Evolutionary conservation across 2,888 invertebrate genomes (phyloP), one percentile per base, ranked within the genome.

Genomic region (Parnassius orleans): DNA sequence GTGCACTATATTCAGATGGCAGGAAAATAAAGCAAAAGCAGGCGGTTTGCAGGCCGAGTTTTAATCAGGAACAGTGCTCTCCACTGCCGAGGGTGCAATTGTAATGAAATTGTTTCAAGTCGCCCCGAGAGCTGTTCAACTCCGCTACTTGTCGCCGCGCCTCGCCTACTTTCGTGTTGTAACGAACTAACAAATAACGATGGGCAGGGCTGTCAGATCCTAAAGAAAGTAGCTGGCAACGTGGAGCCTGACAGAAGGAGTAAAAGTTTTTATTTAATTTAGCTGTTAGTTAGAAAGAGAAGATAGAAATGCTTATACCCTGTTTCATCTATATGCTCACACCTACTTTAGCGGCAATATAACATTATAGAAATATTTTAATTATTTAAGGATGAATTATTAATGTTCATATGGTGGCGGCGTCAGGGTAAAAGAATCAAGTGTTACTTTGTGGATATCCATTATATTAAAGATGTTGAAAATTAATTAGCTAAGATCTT

Each of bases 21-120:
- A 71, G 70, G 73, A 72, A 80, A 81, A 82, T 78, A 81, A 80
- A 82, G 75, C 74, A 72, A 73, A 68, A 68, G 67, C 69, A 66
- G 68, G 64, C 71, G 70, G 68, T 68, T 68, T 69, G 68, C 67
- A 72, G 76, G 73, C 74, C 66, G 76, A 77, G 80, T 84, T 86
- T 75, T 85, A 86, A 87, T 86, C 86, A 87, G 79, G 76, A 72
- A 74, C 83, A 78, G 78, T 74, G 80, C 81, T 75, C 81, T 82
- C 74, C 73, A 80, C 74, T 72, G 72, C 69, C 75, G 75, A 73
- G 72, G 81, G 83, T 71, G 73, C 72, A 76, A 78, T 72, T 77
- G 68, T 63, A 74, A 73, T 75, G 74, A 81, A 81, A 82, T 81
- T 86, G 79, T 84, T 83, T 81, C 79, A 81, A 81, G 77, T 72